Conservation (phyloP, 2,113 vertebrate species). For the Bujurquina vittata region DNA sequence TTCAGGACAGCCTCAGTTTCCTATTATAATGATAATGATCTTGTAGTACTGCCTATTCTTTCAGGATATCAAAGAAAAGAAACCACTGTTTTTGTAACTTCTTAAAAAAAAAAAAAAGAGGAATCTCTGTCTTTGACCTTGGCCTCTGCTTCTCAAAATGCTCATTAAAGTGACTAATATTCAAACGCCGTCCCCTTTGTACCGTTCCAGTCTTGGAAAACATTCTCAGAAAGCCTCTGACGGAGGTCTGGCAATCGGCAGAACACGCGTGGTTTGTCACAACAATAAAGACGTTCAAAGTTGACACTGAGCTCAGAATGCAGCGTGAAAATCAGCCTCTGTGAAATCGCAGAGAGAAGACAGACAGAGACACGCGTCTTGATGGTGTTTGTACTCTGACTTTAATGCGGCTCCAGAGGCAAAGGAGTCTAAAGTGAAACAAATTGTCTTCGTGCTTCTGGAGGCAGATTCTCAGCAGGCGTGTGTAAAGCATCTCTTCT, state of each 20-base stretch:
- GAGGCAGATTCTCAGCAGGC: background rate
- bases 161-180: background rate
- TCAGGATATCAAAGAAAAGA: no score
- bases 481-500: background rate
- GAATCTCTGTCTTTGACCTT: no score
- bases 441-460: background rate
- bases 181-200: background rate
- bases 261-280: background rate
- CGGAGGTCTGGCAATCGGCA: background rate
- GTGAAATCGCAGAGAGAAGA: background rate
- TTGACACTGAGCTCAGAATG: background rate
- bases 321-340: background rate
- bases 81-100: background rate
- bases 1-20: background rate
- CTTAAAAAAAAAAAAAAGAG: rapidly evolving
- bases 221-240: rapidly evolving
- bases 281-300: background rate
- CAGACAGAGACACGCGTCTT: background rate
- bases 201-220: background rate
- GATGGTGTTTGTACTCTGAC: background rate
- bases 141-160: background rate
- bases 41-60: no score
- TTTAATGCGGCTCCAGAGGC: background rate
- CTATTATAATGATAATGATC: background rate
- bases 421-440: background rate